These are phyloP conservation scores for Aurelia sp. DNA, from an alignment of 30 jellyfish, hydroid and myxozoan genomes.

Conservation along the genomic window DNA sequence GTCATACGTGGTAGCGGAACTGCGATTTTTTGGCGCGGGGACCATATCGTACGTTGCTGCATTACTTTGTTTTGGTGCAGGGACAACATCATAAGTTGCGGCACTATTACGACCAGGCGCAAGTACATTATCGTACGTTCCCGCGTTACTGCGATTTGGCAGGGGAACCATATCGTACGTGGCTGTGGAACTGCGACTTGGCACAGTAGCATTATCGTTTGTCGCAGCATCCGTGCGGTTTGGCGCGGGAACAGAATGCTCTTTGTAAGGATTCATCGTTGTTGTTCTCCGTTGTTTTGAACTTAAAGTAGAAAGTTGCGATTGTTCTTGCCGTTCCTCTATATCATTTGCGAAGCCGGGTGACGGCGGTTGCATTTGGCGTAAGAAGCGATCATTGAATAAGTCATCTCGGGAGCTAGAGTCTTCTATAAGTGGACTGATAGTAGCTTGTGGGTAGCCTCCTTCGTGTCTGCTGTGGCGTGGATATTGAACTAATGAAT, in stretches of 20 bases:
- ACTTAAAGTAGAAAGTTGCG: too few relatives aligned
- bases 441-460: slow-evolving; percentile 11
- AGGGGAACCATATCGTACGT: too few relatives aligned
- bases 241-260: not conserved
- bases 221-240: slow-evolving; percentile 1
- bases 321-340: not conserved
- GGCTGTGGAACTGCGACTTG: not conserved
- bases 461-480: slow-evolving; percentile 24
- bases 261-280: slow-evolving; percentile 27
- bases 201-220: not conserved
- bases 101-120: too few relatives aligned
- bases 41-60: too few relatives aligned
- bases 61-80: slow-evolving; percentile 41
- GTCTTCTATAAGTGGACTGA: slow-evolving; percentile 52
- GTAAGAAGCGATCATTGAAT: slow-evolving; percentile 48
- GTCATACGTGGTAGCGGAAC: too few relatives aligned
- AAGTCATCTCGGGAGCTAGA: slow-evolving; percentile 34
- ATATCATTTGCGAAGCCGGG: slow-evolving; percentile 9
- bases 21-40: too few relatives aligned
- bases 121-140: too few relatives aligned
- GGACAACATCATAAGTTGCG: slow-evolving; percentile 70
- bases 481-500: slow-evolving; percentile 37
- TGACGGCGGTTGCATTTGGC: slow-evolving; percentile 33
- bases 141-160: not conserved
- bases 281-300: slow-evolving; percentile 7